These are phyloP conservation scores for Sarotherodon lohbergeri DNA, from an alignment of 2,113 vertebrate species.

Conservation along the genomic window DNA sequence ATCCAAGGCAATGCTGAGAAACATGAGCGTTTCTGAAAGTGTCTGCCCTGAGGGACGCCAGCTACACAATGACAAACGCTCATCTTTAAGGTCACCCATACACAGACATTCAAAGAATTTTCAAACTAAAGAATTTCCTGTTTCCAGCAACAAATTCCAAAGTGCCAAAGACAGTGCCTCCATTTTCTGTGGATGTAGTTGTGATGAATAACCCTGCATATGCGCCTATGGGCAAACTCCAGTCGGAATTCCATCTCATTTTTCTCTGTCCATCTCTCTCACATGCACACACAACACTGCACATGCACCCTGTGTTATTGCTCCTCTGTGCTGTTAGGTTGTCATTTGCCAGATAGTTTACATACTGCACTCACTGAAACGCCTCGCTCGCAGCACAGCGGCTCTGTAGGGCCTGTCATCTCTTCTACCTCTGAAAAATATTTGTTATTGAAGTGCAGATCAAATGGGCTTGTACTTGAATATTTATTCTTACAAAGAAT, in stretches of 20 bases:
- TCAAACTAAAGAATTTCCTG: constrained; percentile 13
- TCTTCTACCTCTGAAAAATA: background rate
- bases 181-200: background rate
- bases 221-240: constrained; percentile 27
- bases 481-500: background rate
- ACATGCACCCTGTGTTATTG: background rate
- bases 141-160: background rate
- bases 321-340: background rate
- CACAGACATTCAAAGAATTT: background rate
- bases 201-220: constrained; percentile 2
- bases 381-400: background rate
- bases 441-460: background rate
- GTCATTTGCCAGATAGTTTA: background rate
- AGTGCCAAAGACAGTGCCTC: constrained; percentile 3
- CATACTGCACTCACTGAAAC: background rate
- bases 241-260: background rate
- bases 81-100: constrained; percentile 16
- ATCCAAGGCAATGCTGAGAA: background rate
- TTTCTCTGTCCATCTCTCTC: background rate
- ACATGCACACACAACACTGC: background rate
- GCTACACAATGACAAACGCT: constrained; percentile 34
- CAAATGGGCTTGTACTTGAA: background rate
- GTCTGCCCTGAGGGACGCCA: constrained; percentile 3
- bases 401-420: background rate
- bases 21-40: background rate